Evolutionary conservation across 2,113 vertebrate genomes (phyloP).

Genomic region (Platichthys flesus): DNA sequence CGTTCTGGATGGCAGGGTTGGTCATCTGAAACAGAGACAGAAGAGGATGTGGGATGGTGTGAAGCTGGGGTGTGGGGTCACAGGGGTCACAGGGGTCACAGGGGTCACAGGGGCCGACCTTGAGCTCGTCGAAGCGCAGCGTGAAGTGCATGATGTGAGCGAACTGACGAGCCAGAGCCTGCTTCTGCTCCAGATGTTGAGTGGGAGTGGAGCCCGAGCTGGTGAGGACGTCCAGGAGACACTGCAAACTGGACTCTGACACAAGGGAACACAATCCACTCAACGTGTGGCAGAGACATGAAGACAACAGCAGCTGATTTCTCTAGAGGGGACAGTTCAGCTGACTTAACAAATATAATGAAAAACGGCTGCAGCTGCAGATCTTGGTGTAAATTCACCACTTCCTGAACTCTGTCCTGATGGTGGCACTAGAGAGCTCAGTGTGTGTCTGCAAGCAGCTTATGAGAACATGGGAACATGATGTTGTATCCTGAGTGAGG

Average conservation of each 20-base stretch:
- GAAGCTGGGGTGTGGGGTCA: background rate
- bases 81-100: no score
- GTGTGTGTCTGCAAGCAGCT: no score
- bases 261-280: background rate
- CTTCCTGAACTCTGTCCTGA: no score
- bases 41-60: background rate
- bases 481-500: no score
- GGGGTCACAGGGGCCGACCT: slow-evolving; percentile 79
- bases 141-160: slow-evolving; percentile 98
- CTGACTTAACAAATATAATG: background rate
- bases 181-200: slow-evolving; percentile 98
- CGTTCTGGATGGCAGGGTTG: slow-evolving; percentile 98
- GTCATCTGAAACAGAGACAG: slow-evolving; percentile 87
- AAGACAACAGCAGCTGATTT: no score
- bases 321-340: no score
- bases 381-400: no score
- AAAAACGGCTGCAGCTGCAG: no score
- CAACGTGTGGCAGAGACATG: background rate
- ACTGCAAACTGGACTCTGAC: slow-evolving; percentile 79
- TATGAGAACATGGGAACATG: no score
- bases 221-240: slow-evolving; percentile 90
- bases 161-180: slow-evolving; percentile 97
- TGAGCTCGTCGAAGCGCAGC: slow-evolving; percentile 96
- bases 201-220: slow-evolving; percentile 89
- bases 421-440: no score